A percentile compares a stretch with the other conserved stretches of the same genome.
These are phyloP conservation scores for Acipenser transmontanus DNA, from an alignment of 2,797 vertebrate species.

Conservation along the genomic window DNA sequence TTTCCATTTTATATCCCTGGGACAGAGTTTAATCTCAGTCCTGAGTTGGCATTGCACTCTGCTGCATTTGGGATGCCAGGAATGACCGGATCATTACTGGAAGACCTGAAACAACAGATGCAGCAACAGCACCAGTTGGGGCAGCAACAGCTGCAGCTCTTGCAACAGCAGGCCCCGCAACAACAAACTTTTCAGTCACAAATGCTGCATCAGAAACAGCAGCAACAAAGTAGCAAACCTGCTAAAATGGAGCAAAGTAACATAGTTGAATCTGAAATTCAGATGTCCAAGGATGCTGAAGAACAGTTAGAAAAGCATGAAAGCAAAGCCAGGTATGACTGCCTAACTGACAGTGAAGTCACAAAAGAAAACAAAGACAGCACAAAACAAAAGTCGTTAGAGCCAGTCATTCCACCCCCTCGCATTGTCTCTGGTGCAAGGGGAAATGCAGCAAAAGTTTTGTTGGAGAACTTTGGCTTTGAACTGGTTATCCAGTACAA, in stretches of 20 bases:
- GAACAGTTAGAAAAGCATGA: slow-evolving; percentile 83
- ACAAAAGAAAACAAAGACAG: slow-evolving; percentile 81
- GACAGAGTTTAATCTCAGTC: slow-evolving; percentile 92
- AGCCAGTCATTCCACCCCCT: slow-evolving; percentile 81
- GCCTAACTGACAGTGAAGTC: slow-evolving; percentile 67
- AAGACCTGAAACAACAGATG: slow-evolving; percentile 96
- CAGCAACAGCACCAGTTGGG: slow-evolving; percentile 90
- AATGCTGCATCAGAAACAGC: slow-evolving; percentile 45
- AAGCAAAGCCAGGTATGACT: slow-evolving; percentile 81
- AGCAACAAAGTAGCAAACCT: slow-evolving; percentile 70
- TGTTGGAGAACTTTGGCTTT: slow-evolving; percentile 97
- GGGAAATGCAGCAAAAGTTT: slow-evolving; percentile 93
- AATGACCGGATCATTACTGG: slow-evolving; percentile 89
- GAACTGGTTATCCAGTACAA: slow-evolving; percentile 98
- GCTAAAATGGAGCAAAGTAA: slow-evolving; percentile 73
- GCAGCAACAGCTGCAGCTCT: slow-evolving; percentile 76
- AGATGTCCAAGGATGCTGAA: slow-evolving; percentile 79
- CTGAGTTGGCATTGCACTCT: slow-evolving; percentile 88
- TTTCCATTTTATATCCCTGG: slow-evolving; percentile 98
- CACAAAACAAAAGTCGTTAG: slow-evolving; percentile 81
- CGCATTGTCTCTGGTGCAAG: slow-evolving; percentile 95
- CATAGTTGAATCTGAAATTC: slow-evolving; percentile 65
- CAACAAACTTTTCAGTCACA: slow-evolving; percentile 62
- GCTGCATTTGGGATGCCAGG: slow-evolving; percentile 91
- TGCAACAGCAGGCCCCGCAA: slow-evolving; percentile 86